Base-by-base conservation (phyloP, 2,888 invertebrate genomes). In the Tethea ocularis region DNA sequence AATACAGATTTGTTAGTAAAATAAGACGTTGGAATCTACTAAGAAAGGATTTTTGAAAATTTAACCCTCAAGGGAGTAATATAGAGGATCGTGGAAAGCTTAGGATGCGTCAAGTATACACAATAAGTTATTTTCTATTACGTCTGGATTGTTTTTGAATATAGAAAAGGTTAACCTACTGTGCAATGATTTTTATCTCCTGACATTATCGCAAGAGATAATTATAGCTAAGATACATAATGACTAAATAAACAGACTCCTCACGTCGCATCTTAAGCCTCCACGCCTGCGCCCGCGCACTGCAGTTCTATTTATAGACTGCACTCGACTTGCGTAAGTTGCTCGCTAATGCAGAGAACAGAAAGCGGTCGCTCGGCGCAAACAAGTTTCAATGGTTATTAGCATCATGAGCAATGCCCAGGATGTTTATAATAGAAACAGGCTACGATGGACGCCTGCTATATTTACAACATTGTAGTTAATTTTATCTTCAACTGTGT, bases 281-380 rank as follows among this genome's bases (percentile, higher is more conserved):
- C 46, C 46, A 46, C 46, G n/a, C 46, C 20, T 46, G 46, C 46
- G 10, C 46, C 46, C 46, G 46, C 46, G 56, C 56, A 33, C 36
- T 61, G 56, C 52, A 51, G 59, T 41, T 60, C 69, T 69, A 69
- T 69, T 71, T 64, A 63, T 71, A 71, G 60, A 55, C 41, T 26
- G 59, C 46, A 59, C 61, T 26, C 33, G 26, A 38, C 63, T 71
- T 71, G 69, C 71, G 65, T 71, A 71, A 71, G 69, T 59, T 51
- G 22, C 51, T 58, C 57, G 20, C 46, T 20, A 46, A 10, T 46
- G 46, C 46, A 46, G 46, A 22, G 51, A 51, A 29, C 70, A 68
- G 69, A 70, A 69, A 69, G 70, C 61, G 62, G 64, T 56, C 68
- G 68, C 63, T 59, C 56, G 69, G 58, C 53, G 41, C 63, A 58